Base-by-base conservation (phyloP, 2,888 invertebrate genomes). In the Teleiodes luculella region DNA sequence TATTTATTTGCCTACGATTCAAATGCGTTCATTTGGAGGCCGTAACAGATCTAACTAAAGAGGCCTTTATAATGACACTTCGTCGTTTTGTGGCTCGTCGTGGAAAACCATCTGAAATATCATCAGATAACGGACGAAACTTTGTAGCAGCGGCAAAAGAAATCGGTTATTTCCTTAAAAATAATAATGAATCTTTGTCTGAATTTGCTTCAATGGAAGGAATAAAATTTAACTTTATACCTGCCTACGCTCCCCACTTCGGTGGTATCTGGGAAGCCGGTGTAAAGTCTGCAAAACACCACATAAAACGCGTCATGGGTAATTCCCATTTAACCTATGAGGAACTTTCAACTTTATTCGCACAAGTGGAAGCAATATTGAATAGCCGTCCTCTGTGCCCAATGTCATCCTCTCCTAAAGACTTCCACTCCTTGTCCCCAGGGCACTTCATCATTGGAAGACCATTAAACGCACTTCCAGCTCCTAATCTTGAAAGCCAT, bases 371-470 rank as follows among this genome's bases (percentile, higher is more conserved):
- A 18, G 65, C 62, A 4, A 13, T 45, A 18, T 11, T 45, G 13
- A 45, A 45, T 28, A 45, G 45, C 28, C 58, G 61, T 10, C 65
- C 62, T 7, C 52, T 62, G 10, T 58, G 60, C 0, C 59, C 62
- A 0, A 6, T 62, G 2, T 61, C 65, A 1, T 52, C 58, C 14
- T 54, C 58, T 16, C 58, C 56, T 10, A 48, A 16, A 8, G 60
- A 64, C 28, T 51, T 46, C 3, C 51, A 47, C 1, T 57, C 60
- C 0, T 43, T 65, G 0, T 63, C 62, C 0, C 63, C 63, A 0
- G 61, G 61, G 1, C 62, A 63, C 53, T 63, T 63, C 43, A n/a
- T 63, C 0, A 53, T 66, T 30, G 61, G 63, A 2, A 53, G 63
- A 6, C 54, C 63, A 8, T 48, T 61, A 0, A 58, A 56, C 7